A percentile compares a stretch with the other conserved stretches of the same genome.
Evolutionary conservation across 1,140 invertebrate genomes (phyloP).

Genomic region (Thaumetopoea pityocampa): DNA sequence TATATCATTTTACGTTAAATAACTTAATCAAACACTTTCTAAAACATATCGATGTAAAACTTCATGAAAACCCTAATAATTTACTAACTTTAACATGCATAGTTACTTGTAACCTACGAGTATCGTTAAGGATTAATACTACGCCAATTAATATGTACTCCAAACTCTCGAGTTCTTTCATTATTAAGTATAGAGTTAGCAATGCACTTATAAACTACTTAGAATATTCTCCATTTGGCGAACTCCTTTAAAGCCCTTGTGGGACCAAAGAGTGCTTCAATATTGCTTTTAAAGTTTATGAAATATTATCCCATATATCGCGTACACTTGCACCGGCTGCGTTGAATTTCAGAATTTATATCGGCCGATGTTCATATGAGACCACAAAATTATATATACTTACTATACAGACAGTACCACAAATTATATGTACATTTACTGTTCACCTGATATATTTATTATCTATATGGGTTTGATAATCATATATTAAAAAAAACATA

Average conservation of each 20-base stretch:
- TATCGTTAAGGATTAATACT: slow-evolving; percentile 17
- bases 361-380: slow-evolving; percentile 10
- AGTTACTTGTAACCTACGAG: slow-evolving; percentile 5
- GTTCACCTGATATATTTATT: too few relatives aligned
- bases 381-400: too few relatives aligned
- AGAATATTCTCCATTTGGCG: slow-evolving; percentile 12
- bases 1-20: too few relatives aligned
- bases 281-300: slow-evolving; percentile 49
- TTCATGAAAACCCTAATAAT: slow-evolving; percentile 2
- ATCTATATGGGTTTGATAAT: too few relatives aligned
- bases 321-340: slow-evolving; percentile 35
- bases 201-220: slow-evolving; percentile 19
- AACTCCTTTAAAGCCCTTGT: slow-evolving; percentile 17
- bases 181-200: not conserved
- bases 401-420: too few relatives aligned
- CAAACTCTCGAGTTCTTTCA: slow-evolving; percentile 11
- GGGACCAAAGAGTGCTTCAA: slow-evolving; percentile 27
- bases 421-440: too few relatives aligned
- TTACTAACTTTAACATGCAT: slow-evolving; percentile 5
- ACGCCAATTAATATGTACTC: slow-evolving; percentile 18
- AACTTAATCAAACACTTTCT: not conserved
- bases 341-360: slow-evolving; percentile 20
- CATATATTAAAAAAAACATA: too few relatives aligned
- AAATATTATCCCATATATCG: slow-evolving; percentile 48
- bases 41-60: not conserved